Percentiles rank a stretch among this genome's conserved stretches.
These are phyloP conservation scores for Lithophane ornitopus DNA, from an alignment of 2,888 invertebrate species.

Conservation along the genomic window DNA sequence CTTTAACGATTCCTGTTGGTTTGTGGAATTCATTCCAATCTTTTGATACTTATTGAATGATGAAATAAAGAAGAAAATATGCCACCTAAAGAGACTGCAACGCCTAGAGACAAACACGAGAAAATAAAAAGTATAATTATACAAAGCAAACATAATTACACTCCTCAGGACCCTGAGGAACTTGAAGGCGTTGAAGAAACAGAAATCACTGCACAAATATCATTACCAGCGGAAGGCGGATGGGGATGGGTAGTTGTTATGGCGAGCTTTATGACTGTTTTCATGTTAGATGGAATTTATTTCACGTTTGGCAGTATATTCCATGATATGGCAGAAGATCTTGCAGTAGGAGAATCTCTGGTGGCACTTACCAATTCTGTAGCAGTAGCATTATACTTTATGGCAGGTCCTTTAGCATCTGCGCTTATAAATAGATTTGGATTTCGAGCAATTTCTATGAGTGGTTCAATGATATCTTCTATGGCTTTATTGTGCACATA, in stretches of 20 bases:
- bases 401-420: conserved; percentile 81
- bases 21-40: background rate
- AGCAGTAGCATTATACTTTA: conserved; percentile 81
- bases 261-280: conserved; percentile 76
- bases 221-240: conserved; percentile 83
- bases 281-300: conserved; percentile 81
- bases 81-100: background rate
- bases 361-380: conserved; percentile 83
- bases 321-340: conserved; percentile 78
- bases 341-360: conserved; percentile 74
- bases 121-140: conserved; percentile 74
- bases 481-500: conserved; percentile 79
- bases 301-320: conserved; percentile 85
- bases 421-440: conserved; percentile 87
- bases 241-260: conserved; percentile 87
- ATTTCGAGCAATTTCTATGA: conserved; percentile 84
- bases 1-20: conserved; percentile 19
- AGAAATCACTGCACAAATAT: conserved; percentile 86
- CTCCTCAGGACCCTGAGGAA: conserved; percentile 4
- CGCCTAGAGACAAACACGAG: conserved; percentile 57
- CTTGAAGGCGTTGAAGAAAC: conserved; percentile 83
- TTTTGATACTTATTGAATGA: conserved; percentile 5
- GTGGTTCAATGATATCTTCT: conserved; percentile 80
- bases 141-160: conserved; percentile 50
- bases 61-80: background rate